Conservation (phyloP, 2,888 invertebrate species). For the Orthosia gothica region DNA sequence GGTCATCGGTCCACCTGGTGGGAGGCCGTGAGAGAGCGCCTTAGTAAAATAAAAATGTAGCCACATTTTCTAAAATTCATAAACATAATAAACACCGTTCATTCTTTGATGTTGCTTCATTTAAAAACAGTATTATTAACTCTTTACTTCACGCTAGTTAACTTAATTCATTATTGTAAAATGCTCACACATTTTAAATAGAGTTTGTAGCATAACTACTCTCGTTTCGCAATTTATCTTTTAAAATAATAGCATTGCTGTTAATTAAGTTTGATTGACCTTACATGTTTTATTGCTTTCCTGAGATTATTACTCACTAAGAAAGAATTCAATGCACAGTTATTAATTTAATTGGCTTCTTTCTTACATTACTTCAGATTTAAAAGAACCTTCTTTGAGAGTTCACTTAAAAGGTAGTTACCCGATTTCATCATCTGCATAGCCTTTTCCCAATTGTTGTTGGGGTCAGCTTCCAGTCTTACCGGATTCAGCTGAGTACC, state of each 20-base stretch:
- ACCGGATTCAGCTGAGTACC: too few relatives aligned
- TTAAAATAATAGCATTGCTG: conserved; percentile 35
- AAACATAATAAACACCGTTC: not conserved
- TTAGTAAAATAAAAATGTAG: not conserved
- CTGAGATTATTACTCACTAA: not conserved
- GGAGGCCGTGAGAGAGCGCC: too few relatives aligned
- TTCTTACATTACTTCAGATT: not conserved
- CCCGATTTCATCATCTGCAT: too few relatives aligned
- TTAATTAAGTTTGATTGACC: conserved; percentile 35
- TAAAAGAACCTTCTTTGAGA: not conserved
- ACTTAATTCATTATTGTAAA: conserved; percentile 52
- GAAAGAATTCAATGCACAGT: not conserved
- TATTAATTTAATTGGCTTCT: not conserved
- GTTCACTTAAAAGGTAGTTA: not conserved
- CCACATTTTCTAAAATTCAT: not conserved
- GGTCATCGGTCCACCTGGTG: too few relatives aligned
- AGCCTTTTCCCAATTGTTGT: too few relatives aligned
- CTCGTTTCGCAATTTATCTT: conserved; percentile 47
- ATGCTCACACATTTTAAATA: conserved; percentile 44
- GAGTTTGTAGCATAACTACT: conserved; percentile 44
- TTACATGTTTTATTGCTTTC: conserved; percentile 28
- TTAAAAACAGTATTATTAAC: conserved; percentile 17
- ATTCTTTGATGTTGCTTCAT: conserved; percentile 34
- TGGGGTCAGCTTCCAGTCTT: too few relatives aligned
- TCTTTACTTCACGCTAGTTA: conserved; percentile 48